Base-by-base conservation (phyloP, 2,797 vertebrate species). In the Gephyroberyx darwinii region DNA sequence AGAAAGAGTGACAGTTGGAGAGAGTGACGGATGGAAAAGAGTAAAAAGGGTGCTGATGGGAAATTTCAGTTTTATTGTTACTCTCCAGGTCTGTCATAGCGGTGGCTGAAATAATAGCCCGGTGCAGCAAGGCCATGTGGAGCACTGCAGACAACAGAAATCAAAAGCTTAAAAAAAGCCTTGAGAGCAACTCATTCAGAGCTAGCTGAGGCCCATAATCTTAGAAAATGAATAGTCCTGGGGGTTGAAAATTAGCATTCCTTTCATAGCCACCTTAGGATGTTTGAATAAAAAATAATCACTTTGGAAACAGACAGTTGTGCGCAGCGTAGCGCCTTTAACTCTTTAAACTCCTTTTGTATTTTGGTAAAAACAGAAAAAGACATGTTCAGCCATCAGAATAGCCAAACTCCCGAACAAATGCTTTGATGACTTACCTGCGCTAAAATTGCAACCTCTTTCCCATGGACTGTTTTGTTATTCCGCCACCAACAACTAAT, bases 61-160 rank as follows among this genome's bases (percentile, higher is more conserved):
- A 79, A 80, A 82, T 86, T 30, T 78, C 58, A 30, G 47, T 48
- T 67, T 53, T 73, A 86, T 88, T 90, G 76, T 89, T 81, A 73
- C 60, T 76, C 69, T 78, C 39, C 41, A 64, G 81, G 59, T 77
- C 51, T 73, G 65, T 61, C 60, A 81, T 51, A 69, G 50, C 31
- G 1, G 50, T 1, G 9, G 54, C 54, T 78, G 67, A 78, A 80
- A 86, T 85, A 89, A 89, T 81, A 77, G 35, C 71, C 20, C 4
- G 17, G 60, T 62, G 60, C 33, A 54, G 69, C 39, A 3, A 31
- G 20, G 45, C 45, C 69, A 61, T 81, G 70, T 84, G 51, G 43
- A 85, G 37, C 62, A 48, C 83, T 71, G 13, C 31, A 20, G 60
- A 59, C 45, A 64, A 22, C 30, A 52, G 50, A 71, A 79, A 70